Base-by-base conservation (phyloP, 2,888 invertebrate species). In the Eupithecia abbreviata region DNA sequence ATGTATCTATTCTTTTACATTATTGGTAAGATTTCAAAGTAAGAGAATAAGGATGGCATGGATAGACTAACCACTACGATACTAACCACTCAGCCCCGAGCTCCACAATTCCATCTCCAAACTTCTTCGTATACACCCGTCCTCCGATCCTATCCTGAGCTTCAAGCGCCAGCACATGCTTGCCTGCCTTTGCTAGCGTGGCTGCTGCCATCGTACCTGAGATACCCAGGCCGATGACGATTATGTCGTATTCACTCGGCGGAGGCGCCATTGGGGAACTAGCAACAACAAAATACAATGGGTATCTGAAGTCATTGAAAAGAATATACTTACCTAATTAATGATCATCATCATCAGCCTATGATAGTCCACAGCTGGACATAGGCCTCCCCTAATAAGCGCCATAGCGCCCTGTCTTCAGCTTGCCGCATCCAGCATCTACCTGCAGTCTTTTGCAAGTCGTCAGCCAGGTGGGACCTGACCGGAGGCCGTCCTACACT, bases 21-120 rank as follows among this genome's bases (percentile, higher is more conserved):
- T 12, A 47, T 47, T 47, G 10, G 47, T 47, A 47, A 47, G 47
- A 47, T 47, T 47, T 47, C 47, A 10, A 47, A 12, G 10, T 47
- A 10, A 2, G 47, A 47, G 47, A 3, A 47, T 47, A 12, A 47
- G 49, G 2, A 49, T 49, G 49, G 49, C 5, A 13, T 41, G 6
- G 12, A 65, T 65, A 41, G 42, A 30, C 30, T 30, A 30, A 30
- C 30, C 30, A 30, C 30, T 30, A 30, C n/a, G 7, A n/a, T 10
- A 76, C 88, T 87, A 13, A 93, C 94, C 94, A 93, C 79, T 93
- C 94, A 0, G 92, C 94, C 0, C 93, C 94, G 0, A 93, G 76
- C 51, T 94, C 94, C 0, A 93, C 88, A 0, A 92, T 79, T 0
- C 92, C 93, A n/a, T 89, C 89, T 0, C 90, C 92, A 67, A 92